Evolutionary conservation across 2,797 vertebrate species (phyloP).

Genomic region (Phyllotis vaccarum): DNA sequence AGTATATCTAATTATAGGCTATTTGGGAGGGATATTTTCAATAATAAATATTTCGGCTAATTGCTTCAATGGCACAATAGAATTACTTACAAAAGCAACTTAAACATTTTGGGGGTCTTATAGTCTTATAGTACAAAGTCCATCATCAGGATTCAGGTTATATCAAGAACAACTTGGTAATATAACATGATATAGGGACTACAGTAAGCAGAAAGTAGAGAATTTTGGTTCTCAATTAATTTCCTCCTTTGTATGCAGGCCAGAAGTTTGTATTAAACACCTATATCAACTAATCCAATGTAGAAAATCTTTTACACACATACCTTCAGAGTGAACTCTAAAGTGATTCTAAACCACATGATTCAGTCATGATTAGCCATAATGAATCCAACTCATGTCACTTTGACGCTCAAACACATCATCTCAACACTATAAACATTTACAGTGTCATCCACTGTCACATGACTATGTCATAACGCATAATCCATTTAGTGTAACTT

Average conservation of each 20-base stretch:
- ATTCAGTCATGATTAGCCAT: too few relatives aligned
- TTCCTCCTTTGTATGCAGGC: neutral
- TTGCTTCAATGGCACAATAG: neutral
- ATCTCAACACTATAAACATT: neutral
- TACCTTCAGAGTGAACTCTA: neutral
- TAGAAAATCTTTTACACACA: neutral
- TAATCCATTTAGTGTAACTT: too few relatives aligned
- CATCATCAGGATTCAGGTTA: too few relatives aligned
- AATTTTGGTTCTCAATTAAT: neutral
- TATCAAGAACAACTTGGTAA: accelerated
- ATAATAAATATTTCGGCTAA: neutral
- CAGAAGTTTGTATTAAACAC: neutral
- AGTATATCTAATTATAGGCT: neutral
- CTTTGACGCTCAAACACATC: neutral
- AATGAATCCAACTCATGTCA: neutral
- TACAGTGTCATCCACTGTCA: neutral
- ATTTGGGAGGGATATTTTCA: neutral
- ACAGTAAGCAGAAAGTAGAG: too few relatives aligned
- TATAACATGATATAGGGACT: too few relatives aligned
- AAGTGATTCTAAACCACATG: neutral
- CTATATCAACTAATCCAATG: neutral
- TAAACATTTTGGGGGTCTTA: too few relatives aligned
- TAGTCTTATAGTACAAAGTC: neutral
- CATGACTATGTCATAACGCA: neutral
- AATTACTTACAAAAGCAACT: neutral